Conservation (phyloP, 2,797 vertebrate genomes). For the Alectoris magna region DNA sequence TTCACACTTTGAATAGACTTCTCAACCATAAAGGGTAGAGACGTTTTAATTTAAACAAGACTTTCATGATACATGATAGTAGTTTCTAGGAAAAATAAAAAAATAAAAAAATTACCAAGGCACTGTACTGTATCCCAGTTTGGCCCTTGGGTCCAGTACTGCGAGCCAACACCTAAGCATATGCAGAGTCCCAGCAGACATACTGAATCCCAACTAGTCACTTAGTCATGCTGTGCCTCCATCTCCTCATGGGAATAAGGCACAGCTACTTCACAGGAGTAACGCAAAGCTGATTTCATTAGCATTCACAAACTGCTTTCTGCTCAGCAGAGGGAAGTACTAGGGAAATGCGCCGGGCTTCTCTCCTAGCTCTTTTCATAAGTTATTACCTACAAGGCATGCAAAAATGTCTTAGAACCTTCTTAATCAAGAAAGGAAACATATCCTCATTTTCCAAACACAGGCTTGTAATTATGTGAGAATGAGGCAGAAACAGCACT, state of each 20-base stretch:
- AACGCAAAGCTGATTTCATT: conserved; percentile 52
- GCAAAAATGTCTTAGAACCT: conserved; percentile 35
- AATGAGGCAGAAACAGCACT: conserved; percentile 9
- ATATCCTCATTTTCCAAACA: conserved; percentile 37
- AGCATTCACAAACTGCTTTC: conserved; percentile 46
- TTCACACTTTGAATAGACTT: background rate
- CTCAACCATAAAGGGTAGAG: background rate
- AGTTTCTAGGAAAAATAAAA: background rate
- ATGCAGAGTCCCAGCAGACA: conserved; percentile 4
- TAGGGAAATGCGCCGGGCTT: conserved; percentile 23
- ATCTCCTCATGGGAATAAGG: conserved; percentile 21
- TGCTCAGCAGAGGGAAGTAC: conserved; percentile 42
- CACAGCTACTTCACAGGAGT: conserved; percentile 3
- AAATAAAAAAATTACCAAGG: background rate
- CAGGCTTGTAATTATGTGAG: conserved; percentile 36
- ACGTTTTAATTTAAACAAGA: background rate
- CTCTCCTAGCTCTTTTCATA: conserved; percentile 4
- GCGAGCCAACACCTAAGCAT: conserved; percentile 4
- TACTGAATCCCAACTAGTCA: background rate
- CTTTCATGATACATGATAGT: background rate
- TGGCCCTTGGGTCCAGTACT: background rate
- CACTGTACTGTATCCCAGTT: background rate
- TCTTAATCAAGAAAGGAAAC: conserved; percentile 58
- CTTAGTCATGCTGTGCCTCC: conserved; percentile 31
- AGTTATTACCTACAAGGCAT: conserved; percentile 22